Conservation (phyloP, 23 tunicate species). For the Corella eumyota region DNA sequence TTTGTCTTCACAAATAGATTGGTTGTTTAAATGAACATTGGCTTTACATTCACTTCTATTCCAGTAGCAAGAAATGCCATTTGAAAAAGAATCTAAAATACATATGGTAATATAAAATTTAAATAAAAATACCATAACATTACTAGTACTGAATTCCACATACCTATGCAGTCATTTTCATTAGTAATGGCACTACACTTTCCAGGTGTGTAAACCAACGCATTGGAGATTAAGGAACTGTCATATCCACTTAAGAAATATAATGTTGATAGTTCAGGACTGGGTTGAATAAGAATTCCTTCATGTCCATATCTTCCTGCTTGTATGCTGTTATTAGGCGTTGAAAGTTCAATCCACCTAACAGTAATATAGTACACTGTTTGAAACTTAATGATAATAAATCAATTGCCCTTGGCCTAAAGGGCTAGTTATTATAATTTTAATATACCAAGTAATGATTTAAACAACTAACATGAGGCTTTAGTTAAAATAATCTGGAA, state of each 20-base stretch:
- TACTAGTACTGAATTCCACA: too few relatives aligned
- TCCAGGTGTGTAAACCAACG: slow-evolving; percentile 13
- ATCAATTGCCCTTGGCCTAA: too few relatives aligned
- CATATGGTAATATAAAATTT: too few relatives aligned
- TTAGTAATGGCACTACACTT: slow-evolving; percentile 4
- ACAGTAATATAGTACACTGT: too few relatives aligned
- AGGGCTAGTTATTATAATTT: too few relatives aligned
- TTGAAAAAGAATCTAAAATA: neutral
- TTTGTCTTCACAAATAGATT: too few relatives aligned
- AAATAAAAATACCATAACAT: too few relatives aligned
- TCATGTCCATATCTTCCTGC: slow-evolving; percentile 51
- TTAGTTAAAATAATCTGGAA: too few relatives aligned
- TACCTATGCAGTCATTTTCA: slow-evolving; percentile 18
- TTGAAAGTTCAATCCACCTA: slow-evolving; percentile 21
- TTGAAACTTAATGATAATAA: too few relatives aligned
- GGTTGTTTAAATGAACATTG: too few relatives aligned
- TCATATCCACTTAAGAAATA: slow-evolving; percentile 60
- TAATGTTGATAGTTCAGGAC: neutral
- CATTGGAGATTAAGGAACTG: slow-evolving; percentile 37
- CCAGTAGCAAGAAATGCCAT: neutral
- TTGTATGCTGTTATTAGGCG: slow-evolving; percentile 4
- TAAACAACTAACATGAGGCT: too few relatives aligned
- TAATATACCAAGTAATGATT: too few relatives aligned
- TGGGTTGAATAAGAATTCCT: neutral
- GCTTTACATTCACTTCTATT: slow-evolving; percentile 1